phyloP scores from a whole-genome alignment of 2,113 vertebrate genomes.

The Ia io region DNA sequence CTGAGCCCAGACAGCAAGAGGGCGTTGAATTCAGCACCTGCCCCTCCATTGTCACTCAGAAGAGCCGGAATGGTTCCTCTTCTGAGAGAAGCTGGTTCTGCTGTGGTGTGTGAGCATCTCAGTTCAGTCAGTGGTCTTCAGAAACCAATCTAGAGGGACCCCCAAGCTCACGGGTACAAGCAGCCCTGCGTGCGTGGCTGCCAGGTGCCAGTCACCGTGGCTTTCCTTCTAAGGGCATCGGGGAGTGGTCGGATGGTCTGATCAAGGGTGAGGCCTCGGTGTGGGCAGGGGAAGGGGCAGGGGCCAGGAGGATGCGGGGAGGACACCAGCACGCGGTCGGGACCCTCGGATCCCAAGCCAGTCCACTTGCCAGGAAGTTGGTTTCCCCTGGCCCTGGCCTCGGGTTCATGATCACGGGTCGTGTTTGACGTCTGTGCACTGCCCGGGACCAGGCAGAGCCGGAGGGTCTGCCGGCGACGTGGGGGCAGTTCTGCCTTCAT shows the following conservation, averaged over 20 bases:
- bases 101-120: neutral
- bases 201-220: neutral
- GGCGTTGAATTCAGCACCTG: neutral
- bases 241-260: neutral
- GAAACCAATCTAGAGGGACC: neutral
- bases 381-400: neutral
- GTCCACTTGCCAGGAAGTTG: neutral
- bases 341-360: neutral
- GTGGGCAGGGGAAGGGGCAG: neutral
- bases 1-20: neutral
- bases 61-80: neutral
- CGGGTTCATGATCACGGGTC: neutral
- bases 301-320: neutral
- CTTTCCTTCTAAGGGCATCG: neutral
- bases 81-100: neutral
- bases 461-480: neutral
- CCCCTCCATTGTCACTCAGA: neutral
- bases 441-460: neutral
- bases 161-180: neutral
- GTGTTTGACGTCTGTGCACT: neutral
- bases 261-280: neutral
- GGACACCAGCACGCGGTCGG: neutral
- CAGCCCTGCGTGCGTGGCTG: neutral
- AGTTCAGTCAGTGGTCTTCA: neutral
- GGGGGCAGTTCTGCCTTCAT: conserved; percentile 13